A percentile compares a stretch with the other conserved stretches of the same genome.
phyloP scores from a whole-genome alignment of 37 sponge, comb jelly and placozoan species.

The Dysidea cf. avara region DNA sequence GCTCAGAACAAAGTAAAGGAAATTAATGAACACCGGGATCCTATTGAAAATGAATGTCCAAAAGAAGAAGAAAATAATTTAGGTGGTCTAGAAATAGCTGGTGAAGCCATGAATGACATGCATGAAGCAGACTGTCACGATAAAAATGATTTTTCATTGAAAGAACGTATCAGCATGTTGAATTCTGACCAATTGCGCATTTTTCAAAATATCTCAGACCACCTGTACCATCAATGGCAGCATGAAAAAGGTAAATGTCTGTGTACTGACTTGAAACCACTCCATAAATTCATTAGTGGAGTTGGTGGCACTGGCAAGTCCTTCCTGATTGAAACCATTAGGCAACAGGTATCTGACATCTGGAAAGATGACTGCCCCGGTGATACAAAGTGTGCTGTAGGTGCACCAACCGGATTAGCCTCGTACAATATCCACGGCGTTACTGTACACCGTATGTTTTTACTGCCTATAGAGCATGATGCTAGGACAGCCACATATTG shows the following conservation, averaged over 20 bases:
- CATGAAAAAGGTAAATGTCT: constrained; percentile 14
- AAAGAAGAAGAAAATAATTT: constrained; percentile 23
- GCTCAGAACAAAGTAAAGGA: constrained; percentile 12
- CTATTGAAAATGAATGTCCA: neutral
- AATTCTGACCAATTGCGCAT: constrained; percentile 23
- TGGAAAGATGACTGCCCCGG: neutral
- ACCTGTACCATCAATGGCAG: constrained; percentile 13
- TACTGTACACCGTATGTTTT: constrained; percentile 33
- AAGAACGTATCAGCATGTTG: constrained; percentile 7
- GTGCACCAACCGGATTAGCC: constrained; percentile 62
- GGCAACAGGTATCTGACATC: neutral
- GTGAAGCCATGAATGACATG: constrained; percentile 24
- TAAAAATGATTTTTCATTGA: constrained; percentile 5
- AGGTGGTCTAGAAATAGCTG: constrained; percentile 28
- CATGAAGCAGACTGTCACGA: neutral
- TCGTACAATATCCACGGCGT: constrained; percentile 43
- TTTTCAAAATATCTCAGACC: constrained; percentile 6
- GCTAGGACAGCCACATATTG: constrained; percentile 29
- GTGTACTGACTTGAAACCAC: constrained; percentile 18
- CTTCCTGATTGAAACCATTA: constrained; percentile 40
- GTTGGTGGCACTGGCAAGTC: too few species aligned
- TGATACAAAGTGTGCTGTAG: constrained; percentile 24
- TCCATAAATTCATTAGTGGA: constrained; percentile 29
- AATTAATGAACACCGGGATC: constrained; percentile 41
- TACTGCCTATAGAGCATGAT: constrained; percentile 54